Percentiles rank a stretch among this genome's conserved stretches.
Evolutionary conservation across 1,140 invertebrate species (phyloP).

Genomic region (Trichoplusia ni): DNA sequence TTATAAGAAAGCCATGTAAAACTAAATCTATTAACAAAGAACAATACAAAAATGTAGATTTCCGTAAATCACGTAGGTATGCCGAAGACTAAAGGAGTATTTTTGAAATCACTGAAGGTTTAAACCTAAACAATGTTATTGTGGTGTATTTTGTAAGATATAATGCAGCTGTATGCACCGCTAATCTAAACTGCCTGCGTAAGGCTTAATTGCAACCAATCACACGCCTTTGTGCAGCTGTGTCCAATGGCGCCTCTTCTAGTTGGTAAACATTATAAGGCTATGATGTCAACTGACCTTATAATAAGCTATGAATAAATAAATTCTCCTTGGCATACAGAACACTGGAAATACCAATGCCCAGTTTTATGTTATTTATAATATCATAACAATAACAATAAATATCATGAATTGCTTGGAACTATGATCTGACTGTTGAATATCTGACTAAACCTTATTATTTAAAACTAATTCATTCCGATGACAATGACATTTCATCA

Average conservation of each 20-base stretch:
- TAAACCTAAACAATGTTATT: too few species aligned
- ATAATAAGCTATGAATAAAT: slow-evolving; percentile 15
- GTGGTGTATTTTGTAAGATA: too few species aligned
- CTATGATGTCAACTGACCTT: slow-evolving; percentile 27
- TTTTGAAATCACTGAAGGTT: too few species aligned
- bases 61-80: too few species aligned
- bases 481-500: background rate
- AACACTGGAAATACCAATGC: background rate
- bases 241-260: background rate
- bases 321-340: slow-evolving; percentile 8
- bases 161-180: too few species aligned
- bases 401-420: background rate
- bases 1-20: too few species aligned
- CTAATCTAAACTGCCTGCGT: background rate
- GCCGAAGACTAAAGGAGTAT: too few species aligned
- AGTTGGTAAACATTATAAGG: slow-evolving; percentile 5
- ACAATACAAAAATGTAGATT: too few species aligned
- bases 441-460: too few species aligned
- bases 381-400: background rate
- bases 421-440: background rate
- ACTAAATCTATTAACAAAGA: too few species aligned
- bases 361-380: background rate
- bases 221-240: background rate
- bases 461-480: background rate
- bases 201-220: background rate